Evolutionary conservation across 2,113 vertebrate species (phyloP).

Genomic region (Sphaerodactylus townsendi): DNA sequence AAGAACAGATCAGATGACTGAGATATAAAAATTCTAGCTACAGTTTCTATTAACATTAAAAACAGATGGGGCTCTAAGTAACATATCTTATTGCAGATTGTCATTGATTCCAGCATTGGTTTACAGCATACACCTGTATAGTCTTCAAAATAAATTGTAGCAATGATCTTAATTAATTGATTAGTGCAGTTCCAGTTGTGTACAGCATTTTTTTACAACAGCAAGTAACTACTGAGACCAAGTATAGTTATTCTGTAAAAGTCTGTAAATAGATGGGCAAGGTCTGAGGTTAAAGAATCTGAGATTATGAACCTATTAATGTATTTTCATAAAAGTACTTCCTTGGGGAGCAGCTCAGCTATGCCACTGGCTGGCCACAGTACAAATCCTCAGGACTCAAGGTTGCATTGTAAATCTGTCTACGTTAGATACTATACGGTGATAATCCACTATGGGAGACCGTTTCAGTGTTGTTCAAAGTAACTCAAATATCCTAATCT

Average conservation of each 20-base stretch:
- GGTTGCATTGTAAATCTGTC: too few relatives aligned
- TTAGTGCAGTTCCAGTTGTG: background rate
- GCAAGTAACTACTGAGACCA: background rate
- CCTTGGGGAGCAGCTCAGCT: too few relatives aligned
- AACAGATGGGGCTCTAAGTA: background rate
- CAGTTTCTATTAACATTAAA: background rate
- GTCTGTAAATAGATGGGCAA: background rate
- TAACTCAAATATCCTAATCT: too few relatives aligned
- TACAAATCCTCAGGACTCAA: too few relatives aligned
- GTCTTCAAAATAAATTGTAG: background rate
- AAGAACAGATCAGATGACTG: background rate
- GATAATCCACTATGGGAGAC: too few relatives aligned
- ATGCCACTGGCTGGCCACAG: too few relatives aligned
- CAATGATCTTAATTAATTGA: background rate
- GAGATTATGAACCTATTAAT: background rate
- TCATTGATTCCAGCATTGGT: background rate
- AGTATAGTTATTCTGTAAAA: background rate
- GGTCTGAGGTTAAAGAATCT: background rate
- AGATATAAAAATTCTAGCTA: background rate
- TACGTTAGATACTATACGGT: too few relatives aligned
- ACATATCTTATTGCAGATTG: background rate
- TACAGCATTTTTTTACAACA: background rate
- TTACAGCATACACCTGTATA: background rate
- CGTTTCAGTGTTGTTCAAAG: too few relatives aligned
- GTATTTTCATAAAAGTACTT: too few relatives aligned